Percentiles rank a stretch among this genome's conserved stretches.
Conservation (phyloP, 2,888 invertebrate genomes). For the Ptychoptera albimana region DNA sequence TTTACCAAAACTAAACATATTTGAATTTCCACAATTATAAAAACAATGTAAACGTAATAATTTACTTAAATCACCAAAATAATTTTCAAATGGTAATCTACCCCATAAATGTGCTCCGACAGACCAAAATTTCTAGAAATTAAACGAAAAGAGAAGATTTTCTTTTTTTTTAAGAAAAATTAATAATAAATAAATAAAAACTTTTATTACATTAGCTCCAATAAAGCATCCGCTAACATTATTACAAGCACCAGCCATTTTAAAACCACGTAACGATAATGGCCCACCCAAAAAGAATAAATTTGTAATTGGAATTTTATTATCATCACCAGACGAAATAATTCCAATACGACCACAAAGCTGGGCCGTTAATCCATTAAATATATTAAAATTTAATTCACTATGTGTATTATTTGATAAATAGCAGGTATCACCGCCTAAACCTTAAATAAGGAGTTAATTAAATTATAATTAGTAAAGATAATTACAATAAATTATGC, state of each 20-base stretch:
- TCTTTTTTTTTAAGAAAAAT: too few relatives aligned
- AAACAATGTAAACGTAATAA: slow-evolving; percentile 81
- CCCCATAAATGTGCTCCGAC: slow-evolving; percentile 74
- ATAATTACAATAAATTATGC: too few relatives aligned
- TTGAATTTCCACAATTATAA: slow-evolving; percentile 73
- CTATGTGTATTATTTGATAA: slow-evolving; percentile 62
- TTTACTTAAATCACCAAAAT: slow-evolving; percentile 63
- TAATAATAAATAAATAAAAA: slow-evolving; percentile 4
- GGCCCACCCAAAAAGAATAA: slow-evolving; percentile 58
- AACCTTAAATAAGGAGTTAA: slow-evolving; percentile 17
- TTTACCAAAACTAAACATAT: slow-evolving; percentile 25
- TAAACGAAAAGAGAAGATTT: too few relatives aligned
- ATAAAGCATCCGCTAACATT: slow-evolving; percentile 58
- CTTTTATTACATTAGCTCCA: slow-evolving; percentile 40
- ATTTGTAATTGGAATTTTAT: slow-evolving; percentile 24
- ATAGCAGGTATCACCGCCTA: slow-evolving; percentile 85
- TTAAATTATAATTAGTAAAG: too few relatives aligned
- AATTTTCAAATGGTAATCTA: slow-evolving; percentile 76
- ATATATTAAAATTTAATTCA: slow-evolving; percentile 51
- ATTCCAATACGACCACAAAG: slow-evolving; percentile 24
- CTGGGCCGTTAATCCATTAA: slow-evolving; percentile 28
- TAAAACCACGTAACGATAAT: slow-evolving; percentile 73
- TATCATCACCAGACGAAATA: slow-evolving; percentile 21
- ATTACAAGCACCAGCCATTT: slow-evolving; percentile 73
- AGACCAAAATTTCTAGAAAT: slow-evolving; percentile 61